Evolutionary conservation across 2,113 vertebrate species (phyloP).

Genomic region (Otocyon megalotis): DNA sequence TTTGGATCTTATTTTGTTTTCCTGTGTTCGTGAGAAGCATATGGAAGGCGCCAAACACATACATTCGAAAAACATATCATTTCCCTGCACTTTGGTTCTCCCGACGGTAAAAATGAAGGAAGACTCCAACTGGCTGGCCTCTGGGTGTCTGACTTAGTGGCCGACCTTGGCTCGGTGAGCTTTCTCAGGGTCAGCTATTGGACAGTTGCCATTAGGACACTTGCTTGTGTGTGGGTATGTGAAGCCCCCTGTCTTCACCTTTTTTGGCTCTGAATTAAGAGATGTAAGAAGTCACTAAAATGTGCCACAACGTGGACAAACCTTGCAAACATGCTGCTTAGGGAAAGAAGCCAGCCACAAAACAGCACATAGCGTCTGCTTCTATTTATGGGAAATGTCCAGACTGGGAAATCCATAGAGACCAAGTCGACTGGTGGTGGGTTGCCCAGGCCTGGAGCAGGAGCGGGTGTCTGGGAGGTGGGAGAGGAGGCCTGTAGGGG

Average conservation of each 20-base stretch:
- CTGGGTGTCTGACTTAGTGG: not conserved
- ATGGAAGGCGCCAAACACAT: not conserved
- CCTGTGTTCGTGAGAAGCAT: conserved; percentile 24
- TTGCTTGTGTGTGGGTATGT: not conserved
- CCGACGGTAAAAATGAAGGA: not conserved
- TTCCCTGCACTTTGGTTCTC: not conserved
- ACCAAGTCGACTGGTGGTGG: not conserved
- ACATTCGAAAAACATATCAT: not conserved
- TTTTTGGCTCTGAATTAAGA: not conserved
- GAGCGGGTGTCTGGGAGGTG: not conserved
- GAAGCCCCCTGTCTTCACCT: not conserved
- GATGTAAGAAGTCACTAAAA: not conserved
- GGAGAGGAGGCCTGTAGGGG: no score
- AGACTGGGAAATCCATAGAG: not conserved
- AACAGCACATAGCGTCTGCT: not conserved
- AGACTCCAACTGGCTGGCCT: not conserved
- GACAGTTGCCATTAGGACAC: not conserved
- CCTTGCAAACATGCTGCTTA: not conserved
- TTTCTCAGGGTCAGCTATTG: not conserved
- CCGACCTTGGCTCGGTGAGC: not conserved
- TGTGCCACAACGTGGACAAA: not conserved
- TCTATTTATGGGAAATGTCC: not conserved
- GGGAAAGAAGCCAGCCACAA: not conserved
- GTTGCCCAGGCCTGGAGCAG: not conserved
- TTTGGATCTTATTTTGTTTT: conserved; percentile 46